These are phyloP conservation scores for Helogale parvula DNA, from an alignment of 2,113 vertebrate species.

Conservation along the genomic window DNA sequence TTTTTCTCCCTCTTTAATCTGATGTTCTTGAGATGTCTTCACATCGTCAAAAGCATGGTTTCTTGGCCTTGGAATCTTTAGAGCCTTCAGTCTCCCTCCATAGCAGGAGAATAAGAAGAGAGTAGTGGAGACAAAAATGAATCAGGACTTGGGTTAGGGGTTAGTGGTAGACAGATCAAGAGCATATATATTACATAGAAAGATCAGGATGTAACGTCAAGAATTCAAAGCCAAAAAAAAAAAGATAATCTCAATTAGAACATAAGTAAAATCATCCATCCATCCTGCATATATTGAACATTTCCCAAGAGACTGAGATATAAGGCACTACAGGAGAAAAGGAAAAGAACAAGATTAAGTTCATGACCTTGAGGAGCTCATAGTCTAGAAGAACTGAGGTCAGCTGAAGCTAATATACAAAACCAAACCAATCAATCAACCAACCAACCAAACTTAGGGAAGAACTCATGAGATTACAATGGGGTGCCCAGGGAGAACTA, in stretches of 20 bases:
- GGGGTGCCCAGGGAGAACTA: background rate
- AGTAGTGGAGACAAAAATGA: slow-evolving; percentile 26
- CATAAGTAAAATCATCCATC: slow-evolving; percentile 34
- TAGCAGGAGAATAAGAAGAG: slow-evolving; percentile 41
- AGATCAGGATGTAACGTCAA: background rate
- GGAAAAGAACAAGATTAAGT: slow-evolving; percentile 30
- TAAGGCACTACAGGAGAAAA: slow-evolving; percentile 42
- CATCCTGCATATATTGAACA: background rate
- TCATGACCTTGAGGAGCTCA: slow-evolving; percentile 36
- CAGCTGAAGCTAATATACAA: background rate
- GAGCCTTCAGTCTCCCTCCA: background rate
- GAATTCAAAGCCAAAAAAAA: slow-evolving; percentile 54
- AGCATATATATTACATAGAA: slow-evolving; percentile 26
- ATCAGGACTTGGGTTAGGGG: background rate
- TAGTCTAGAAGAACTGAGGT: slow-evolving; percentile 39
- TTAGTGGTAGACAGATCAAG: background rate
- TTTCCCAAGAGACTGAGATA: slow-evolving; percentile 19
- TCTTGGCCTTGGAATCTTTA: slow-evolving; percentile 24
- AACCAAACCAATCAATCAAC: background rate
- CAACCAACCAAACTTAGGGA: background rate
- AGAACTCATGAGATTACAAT: background rate
- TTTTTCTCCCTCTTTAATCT: slow-evolving; percentile 14
- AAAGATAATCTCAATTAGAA: slow-evolving; percentile 36
- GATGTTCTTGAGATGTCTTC: background rate
- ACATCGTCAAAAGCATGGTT: slow-evolving; percentile 20